Conservation (phyloP, 1,140 invertebrate genomes). For the Adelges cooleyi region DNA sequence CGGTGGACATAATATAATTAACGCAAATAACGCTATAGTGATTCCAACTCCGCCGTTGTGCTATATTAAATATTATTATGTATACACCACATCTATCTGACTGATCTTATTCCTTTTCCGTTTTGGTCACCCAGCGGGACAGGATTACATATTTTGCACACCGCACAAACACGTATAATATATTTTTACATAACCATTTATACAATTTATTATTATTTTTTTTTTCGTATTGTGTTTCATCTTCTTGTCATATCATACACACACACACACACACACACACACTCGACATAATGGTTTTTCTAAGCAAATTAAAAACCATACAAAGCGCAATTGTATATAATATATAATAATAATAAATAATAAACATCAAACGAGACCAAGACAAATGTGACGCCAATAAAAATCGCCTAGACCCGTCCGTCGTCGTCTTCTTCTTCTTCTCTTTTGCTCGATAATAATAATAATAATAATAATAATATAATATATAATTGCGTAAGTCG, state of each 20-base stretch:
- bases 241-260: not conserved
- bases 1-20: slow-evolving; percentile 4
- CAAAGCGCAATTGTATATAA: no score
- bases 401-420: no score
- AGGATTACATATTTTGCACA: not conserved
- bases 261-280: no score
- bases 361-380: no score
- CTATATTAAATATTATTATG: not conserved
- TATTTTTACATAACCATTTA: slow-evolving; percentile 7
- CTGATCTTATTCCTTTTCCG: not conserved
- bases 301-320: no score
- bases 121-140: not conserved
- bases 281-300: no score
- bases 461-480: no score
- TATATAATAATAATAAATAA: no score
- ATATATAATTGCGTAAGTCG: not conserved
- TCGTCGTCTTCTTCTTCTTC: no score
- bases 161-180: no score
- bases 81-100: not conserved
- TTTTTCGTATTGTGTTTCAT: not conserved
- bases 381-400: no score
- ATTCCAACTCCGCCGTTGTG: not conserved
- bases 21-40: not conserved
- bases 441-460: no score
- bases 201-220: not conserved